Base-by-base conservation (phyloP, 2,888 invertebrate species). In the Perizoma affinitatum region DNA sequence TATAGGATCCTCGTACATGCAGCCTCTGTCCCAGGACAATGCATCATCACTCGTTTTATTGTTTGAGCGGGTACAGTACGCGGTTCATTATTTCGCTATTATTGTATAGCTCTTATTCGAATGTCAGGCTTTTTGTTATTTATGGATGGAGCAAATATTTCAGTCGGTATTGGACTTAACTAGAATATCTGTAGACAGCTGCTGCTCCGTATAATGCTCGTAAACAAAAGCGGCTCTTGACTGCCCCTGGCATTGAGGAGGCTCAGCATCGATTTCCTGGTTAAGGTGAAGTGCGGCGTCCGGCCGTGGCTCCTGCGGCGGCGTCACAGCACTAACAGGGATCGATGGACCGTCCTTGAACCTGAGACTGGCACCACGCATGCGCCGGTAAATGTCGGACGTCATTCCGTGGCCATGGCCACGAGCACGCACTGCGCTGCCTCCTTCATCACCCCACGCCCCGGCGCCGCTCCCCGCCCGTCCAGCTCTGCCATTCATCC, bases 281-380 rank as follows among this genome's bases (percentile, higher is more conserved):
- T 66, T 63, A 66, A 68, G 70, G 70, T 72, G 73, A 77, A 77
- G 78, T 81, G 76, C 77, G 69, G 81, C 84, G 85, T 82, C 85
- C 84, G 84, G 71, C 82, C 84, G 69, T 86, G 84, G 86, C 84
- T 80, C 78, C 74, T 73, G n/a, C n/a, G n/a, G n/a, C n/a, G 76
- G 69, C 79, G 72, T 72, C 72, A 66, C 66, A 62, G 75, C 77
- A 84, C 84, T 86, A 77, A 76, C 61, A 58, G 65, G 80, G 82
- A 89, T 92, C 90, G 87, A 91, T 90, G 78, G 51, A 36, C 58
- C 80, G 87, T 85, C 91, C 91, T 90, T 92, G 91, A 92, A 89
- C 90, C 82, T 74, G 77, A 67, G 71, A 66, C 61, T 61, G 55
- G 65, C 65, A 80, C 67, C 78, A 84, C 89, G 88, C 84, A 87